Base-by-base conservation (phyloP, 2,888 invertebrate species). In the Penaeus monodon region DNA sequence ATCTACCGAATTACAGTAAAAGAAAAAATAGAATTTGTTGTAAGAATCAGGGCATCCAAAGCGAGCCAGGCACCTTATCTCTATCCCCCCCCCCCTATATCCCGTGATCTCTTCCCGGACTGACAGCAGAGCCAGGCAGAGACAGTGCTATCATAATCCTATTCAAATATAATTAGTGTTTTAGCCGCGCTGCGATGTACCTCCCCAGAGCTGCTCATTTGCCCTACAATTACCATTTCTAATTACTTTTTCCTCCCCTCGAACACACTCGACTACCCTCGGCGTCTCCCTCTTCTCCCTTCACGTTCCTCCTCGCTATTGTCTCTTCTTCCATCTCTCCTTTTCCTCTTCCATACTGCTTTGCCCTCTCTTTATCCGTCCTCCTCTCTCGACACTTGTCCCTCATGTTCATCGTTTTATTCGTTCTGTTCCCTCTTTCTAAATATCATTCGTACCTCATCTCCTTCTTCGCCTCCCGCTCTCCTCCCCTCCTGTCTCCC, bases 121-220 rank as follows among this genome's bases (percentile, higher is more conserved):
- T 57, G 57, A 57, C 57, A 57, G 57, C 17, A 20, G 17, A 57
- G 14, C 57, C 57, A 57, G 57, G 17, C 57, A 57, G 7, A 24
- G 20, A 27, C 44, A 44, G 10, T 29, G 17, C 27, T 49, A 70
- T 57, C 38, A 38, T 81, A 82, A 82, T 82, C 63, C 24, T 82
- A 82, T 82, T 82, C 82, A 82, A 82, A 82, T 82, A 82, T 82
- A 74, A 82, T 82, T 82, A 82, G 74, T 33, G n/a, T 57, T 33
- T 74, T 74, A 20, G 14, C 70, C 27, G 74, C 49, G 63, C 38
- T 20, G 79, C n/a, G 57, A 20, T 24, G 29, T 49, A 8, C 57
- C 29, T 49, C 33, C 49, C 7, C 20, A 33, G 73, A 74, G 27
- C 20, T 29, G 57, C 74, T 82, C 83, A 83, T 83, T 83, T 83